These are phyloP conservation scores for Antheraea pernyi DNA, from an alignment of 1,140 invertebrate species.

Conservation along the genomic window DNA sequence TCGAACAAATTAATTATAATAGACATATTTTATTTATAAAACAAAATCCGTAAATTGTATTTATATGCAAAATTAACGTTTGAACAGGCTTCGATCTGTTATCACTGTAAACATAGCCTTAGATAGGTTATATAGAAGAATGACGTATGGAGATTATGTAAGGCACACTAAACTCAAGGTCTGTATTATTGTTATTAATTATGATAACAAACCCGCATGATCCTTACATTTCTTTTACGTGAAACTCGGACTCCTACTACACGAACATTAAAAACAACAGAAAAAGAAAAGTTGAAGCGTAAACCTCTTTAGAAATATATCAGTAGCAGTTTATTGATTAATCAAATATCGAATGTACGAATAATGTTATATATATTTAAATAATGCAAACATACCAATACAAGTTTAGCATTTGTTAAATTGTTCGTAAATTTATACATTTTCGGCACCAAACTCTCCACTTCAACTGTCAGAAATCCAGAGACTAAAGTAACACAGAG, in stretches of 20 bases:
- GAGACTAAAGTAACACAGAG: conserved; percentile 36
- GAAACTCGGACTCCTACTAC: background rate
- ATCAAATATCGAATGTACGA: background rate
- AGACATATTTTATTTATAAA: background rate
- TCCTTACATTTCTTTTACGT: background rate
- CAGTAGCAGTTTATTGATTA: background rate
- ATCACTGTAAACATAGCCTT: conserved; percentile 25
- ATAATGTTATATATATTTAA: background rate
- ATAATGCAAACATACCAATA: conserved; percentile 55
- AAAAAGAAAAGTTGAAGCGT: background rate
- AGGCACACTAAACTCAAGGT: conserved; percentile 59
- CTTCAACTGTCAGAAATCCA: conserved; percentile 63
- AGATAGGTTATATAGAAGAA: conserved; percentile 52
- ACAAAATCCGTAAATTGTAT: background rate
- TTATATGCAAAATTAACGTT: no score
- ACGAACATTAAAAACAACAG: background rate
- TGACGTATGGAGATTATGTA: conserved; percentile 69
- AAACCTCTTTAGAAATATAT: background rate
- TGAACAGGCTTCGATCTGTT: background rate
- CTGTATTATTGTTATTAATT: conserved; percentile 31
- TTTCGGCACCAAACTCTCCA: conserved; percentile 66
- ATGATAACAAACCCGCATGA: background rate
- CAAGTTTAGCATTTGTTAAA: conserved; percentile 62
- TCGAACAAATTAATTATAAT: no score
- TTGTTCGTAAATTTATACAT: conserved; percentile 71